Evolutionary conservation across 92 coral and sea anemone genomes (phyloP).

Genomic region (Zoanthus solanderi): DNA sequence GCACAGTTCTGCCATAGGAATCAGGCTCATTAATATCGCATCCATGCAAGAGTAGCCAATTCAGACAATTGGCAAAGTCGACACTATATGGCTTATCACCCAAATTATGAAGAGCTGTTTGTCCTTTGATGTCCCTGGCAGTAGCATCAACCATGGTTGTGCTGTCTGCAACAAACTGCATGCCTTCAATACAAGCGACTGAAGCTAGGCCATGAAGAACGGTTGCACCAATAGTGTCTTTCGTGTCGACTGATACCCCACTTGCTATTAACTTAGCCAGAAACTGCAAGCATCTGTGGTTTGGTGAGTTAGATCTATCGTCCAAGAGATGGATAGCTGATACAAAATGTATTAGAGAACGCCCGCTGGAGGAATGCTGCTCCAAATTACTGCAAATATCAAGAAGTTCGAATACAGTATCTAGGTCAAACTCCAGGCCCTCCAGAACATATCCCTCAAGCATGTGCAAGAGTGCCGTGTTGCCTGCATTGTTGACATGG

Average conservation of each 20-base stretch:
- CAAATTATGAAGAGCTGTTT: constrained; percentile 68
- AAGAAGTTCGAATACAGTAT: constrained; percentile 62
- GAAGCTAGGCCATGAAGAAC: constrained; percentile 66
- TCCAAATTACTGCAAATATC: constrained; percentile 63
- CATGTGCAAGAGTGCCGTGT: constrained; percentile 70
- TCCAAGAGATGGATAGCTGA: constrained; percentile 66
- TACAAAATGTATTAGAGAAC: constrained; percentile 64
- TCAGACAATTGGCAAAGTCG: constrained; percentile 59
- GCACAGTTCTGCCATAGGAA: constrained; percentile 67
- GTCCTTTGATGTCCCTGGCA: constrained; percentile 67
- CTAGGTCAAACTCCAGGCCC: constrained; percentile 59
- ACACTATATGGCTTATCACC: constrained; percentile 66
- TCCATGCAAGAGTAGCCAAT: constrained; percentile 65
- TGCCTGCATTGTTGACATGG: constrained; percentile 59
- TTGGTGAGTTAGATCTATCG: constrained; percentile 66
- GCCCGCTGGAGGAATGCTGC: constrained; percentile 65
- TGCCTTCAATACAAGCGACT: constrained; percentile 66
- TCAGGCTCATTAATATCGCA: constrained; percentile 61
- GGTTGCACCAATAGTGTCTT: constrained; percentile 68
- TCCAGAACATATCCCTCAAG: constrained; percentile 68
- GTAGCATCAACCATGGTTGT: constrained; percentile 65
- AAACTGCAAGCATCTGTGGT: constrained; percentile 61
- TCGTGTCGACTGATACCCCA: constrained; percentile 61
- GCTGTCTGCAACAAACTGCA: constrained; percentile 65
- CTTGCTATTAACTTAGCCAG: constrained; percentile 59